Conservation (phyloP, 2,888 invertebrate genomes). For the Drosophila mimica region DNA sequence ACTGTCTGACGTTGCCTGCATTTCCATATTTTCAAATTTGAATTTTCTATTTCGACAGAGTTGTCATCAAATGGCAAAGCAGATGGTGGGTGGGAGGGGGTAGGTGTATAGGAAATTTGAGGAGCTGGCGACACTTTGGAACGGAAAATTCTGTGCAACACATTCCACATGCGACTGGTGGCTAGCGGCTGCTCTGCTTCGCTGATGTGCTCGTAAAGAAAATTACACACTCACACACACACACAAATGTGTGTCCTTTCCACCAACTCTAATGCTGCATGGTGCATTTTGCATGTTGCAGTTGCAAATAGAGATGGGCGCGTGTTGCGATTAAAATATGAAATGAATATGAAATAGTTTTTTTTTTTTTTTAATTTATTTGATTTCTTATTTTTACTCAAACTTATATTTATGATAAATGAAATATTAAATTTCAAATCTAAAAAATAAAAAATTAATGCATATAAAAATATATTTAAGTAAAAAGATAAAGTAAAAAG, state of each 20-base stretch:
- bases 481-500: not conserved
- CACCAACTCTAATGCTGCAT: constrained; percentile 8
- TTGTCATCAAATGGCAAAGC: constrained; percentile 20
- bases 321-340: not conserved
- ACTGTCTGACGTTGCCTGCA: constrained; percentile 50
- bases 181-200: constrained; percentile 25
- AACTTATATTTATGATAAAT: not conserved
- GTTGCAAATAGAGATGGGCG: constrained; percentile 1
- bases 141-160: constrained; percentile 4
- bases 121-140: constrained; percentile 60
- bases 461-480: too few species aligned
- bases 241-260: constrained; percentile 67
- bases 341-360: not conserved
- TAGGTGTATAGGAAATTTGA: not conserved
- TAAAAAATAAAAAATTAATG: too few species aligned
- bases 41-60: constrained; percentile 69
- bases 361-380: not conserved
- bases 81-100: not conserved
- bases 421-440: not conserved
- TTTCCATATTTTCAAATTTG: constrained; percentile 79
- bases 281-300: constrained; percentile 5
- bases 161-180: constrained; percentile 14
- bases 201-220: constrained; percentile 60
- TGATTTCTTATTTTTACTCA: not conserved
- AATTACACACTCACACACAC: constrained; percentile 54